phyloP scores from a whole-genome alignment of 2,113 vertebrate species.

The Grammomys surdaster region DNA sequence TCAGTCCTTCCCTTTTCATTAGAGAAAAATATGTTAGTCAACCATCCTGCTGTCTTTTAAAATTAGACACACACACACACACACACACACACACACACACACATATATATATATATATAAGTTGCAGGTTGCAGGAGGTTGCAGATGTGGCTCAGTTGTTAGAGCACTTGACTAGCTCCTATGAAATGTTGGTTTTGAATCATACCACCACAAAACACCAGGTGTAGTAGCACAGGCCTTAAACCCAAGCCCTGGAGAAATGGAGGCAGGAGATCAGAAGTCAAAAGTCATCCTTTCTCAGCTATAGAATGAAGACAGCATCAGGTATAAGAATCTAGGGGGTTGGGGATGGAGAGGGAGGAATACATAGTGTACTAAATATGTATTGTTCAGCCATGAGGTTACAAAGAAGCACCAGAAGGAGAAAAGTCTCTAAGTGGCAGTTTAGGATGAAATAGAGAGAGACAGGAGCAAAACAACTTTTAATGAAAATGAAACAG shows the following conservation, averaged over 20 bases:
- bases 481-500: neutral
- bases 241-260: neutral
- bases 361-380: neutral
- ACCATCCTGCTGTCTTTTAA: conserved; percentile 49
- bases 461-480: neutral
- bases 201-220: neutral
- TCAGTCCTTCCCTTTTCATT: neutral
- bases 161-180: neutral
- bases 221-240: neutral
- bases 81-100: too few species aligned
- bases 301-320: neutral
- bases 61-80: conserved; percentile 10
- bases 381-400: neutral
- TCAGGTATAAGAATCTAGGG: too few species aligned
- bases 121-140: neutral
- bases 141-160: neutral
- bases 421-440: neutral
- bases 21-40: neutral
- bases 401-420: neutral
- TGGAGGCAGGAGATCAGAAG: neutral
- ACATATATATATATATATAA: too few species aligned
- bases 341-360: neutral
- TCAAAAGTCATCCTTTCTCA: neutral
- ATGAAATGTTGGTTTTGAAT: neutral
- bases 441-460: neutral